Evolutionary conservation across 2,888 invertebrate species (phyloP).

Genomic region (Folsomia candida): DNA sequence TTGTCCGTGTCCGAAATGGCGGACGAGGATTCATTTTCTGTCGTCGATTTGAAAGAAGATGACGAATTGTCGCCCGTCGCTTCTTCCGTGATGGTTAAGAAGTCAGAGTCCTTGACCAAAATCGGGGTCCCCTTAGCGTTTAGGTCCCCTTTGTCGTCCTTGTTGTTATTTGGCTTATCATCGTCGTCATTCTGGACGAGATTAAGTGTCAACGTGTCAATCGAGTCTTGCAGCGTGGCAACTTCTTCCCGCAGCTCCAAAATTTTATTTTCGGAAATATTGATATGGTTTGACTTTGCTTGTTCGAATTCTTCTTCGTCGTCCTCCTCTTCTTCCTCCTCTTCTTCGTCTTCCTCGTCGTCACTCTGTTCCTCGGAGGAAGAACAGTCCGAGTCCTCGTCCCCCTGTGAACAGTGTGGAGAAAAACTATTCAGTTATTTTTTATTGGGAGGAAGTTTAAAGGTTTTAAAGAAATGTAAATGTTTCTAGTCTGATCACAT

Average conservation of each 20-base stretch:
- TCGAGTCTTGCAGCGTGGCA: constrained; percentile 38
- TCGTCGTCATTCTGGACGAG: constrained; percentile 16
- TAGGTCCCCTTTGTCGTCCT: too few species aligned
- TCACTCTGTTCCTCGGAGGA: neutral
- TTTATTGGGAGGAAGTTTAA: neutral
- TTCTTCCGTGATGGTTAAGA: neutral
- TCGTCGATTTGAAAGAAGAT: neutral
- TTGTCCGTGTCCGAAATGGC: neutral
- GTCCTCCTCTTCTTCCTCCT: constrained; percentile 40
- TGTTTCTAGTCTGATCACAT: constrained; percentile 9
- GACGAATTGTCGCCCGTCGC: neutral
- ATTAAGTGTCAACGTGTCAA: constrained; percentile 38
- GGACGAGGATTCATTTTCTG: neutral
- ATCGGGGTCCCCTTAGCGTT: neutral
- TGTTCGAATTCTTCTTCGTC: constrained; percentile 32
- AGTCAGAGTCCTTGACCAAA: neutral
- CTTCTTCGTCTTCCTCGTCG: constrained; percentile 34
- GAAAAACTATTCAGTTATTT: too few species aligned
- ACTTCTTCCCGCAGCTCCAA: constrained; percentile 36
- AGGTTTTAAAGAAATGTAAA: neutral
- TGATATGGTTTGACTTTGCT: constrained; percentile 15
- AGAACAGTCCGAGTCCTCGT: constrained; percentile 3
- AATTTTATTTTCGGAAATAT: constrained; percentile 11
- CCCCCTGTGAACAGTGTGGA: too few species aligned
- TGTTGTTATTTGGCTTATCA: neutral